phyloP scores from a whole-genome alignment of 1,140 invertebrate genomes.

The Ditylenchus dipsaci region DNA sequence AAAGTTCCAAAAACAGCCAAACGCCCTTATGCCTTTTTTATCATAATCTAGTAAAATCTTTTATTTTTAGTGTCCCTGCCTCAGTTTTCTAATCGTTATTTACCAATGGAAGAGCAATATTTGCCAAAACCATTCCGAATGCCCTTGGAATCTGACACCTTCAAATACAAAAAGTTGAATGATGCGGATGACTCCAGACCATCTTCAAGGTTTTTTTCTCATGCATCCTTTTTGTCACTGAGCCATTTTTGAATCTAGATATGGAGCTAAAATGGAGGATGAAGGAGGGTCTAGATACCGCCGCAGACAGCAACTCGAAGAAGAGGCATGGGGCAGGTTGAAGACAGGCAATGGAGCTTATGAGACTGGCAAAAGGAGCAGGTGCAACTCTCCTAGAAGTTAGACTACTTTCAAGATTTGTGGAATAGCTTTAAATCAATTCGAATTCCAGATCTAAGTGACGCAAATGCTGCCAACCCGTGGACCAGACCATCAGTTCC shows the following conservation, averaged over 20 bases:
- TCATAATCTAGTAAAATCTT: slow-evolving; percentile 1
- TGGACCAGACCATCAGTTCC: background rate
- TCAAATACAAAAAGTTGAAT: slow-evolving; percentile 16
- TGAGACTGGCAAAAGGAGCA: background rate
- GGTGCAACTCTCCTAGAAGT: background rate
- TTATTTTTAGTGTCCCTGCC: slow-evolving; percentile 42
- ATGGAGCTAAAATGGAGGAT: slow-evolving; percentile 23
- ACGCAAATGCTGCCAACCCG: background rate
- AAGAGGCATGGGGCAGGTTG: slow-evolving; percentile 40
- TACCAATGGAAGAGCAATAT: slow-evolving; percentile 50
- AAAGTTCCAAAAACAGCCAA: no score
- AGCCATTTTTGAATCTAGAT: slow-evolving; percentile 13
- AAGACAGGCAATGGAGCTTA: background rate
- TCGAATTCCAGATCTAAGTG: no score
- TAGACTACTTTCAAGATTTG: no score
- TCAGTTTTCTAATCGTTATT: slow-evolving; percentile 54
- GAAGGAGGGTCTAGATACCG: slow-evolving; percentile 30
- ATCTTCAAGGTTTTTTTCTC: slow-evolving; percentile 15
- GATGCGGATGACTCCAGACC: slow-evolving; percentile 13
- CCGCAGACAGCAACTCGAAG: slow-evolving; percentile 38
- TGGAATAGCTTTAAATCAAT: no score
- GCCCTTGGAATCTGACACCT: slow-evolving; percentile 47
- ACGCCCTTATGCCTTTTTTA: slow-evolving; percentile 9
- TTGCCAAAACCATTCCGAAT: slow-evolving; percentile 49
- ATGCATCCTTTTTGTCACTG: background rate